These are phyloP conservation scores for Sarcophaga bullata DNA, from an alignment of 1,140 invertebrate genomes.

Conservation along the genomic window DNA sequence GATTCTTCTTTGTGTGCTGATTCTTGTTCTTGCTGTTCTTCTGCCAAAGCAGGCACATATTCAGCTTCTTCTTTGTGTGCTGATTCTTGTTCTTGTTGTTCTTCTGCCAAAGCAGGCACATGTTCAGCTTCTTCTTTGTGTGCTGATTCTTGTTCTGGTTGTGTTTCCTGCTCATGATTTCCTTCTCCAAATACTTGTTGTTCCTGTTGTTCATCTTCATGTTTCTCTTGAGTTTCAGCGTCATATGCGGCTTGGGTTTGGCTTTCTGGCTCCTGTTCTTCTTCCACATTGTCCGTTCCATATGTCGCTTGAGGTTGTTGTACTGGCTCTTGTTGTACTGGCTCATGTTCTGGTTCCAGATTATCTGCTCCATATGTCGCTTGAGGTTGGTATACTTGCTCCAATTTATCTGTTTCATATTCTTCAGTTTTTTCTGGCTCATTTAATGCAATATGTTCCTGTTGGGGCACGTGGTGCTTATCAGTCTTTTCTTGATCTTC, in stretches of 20 bases:
- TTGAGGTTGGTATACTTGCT: not conserved
- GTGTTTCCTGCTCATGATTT: not conserved
- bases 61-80: slow-evolving; percentile 31
- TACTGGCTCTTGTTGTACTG: slow-evolving; percentile 42
- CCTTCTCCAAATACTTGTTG: slow-evolving; percentile 18
- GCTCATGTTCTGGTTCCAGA: slow-evolving; percentile 44
- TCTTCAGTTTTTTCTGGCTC: no score
- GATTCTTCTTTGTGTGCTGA: slow-evolving; percentile 34
- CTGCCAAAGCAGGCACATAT: slow-evolving; percentile 38
- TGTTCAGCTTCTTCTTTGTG: not conserved
- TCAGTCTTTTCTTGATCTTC: slow-evolving; percentile 46
- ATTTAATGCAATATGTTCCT: not conserved
- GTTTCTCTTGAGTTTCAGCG: not conserved
- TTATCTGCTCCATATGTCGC: slow-evolving; percentile 28
- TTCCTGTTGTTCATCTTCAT: not conserved
- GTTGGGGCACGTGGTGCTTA: slow-evolving; percentile 26
- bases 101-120: not conserved
- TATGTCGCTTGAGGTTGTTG: not conserved
- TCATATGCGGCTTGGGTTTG: not conserved
- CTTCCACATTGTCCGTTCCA: not conserved
- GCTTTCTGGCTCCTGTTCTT: no score
- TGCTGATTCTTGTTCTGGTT: not conserved
- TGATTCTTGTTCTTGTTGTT: slow-evolving; percentile 46
- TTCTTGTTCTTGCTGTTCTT: slow-evolving; percentile 45
- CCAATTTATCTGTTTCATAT: slow-evolving; percentile 34